Base-by-base conservation (phyloP, 2,113 vertebrate genomes). In the Charadrius vociferus region DNA sequence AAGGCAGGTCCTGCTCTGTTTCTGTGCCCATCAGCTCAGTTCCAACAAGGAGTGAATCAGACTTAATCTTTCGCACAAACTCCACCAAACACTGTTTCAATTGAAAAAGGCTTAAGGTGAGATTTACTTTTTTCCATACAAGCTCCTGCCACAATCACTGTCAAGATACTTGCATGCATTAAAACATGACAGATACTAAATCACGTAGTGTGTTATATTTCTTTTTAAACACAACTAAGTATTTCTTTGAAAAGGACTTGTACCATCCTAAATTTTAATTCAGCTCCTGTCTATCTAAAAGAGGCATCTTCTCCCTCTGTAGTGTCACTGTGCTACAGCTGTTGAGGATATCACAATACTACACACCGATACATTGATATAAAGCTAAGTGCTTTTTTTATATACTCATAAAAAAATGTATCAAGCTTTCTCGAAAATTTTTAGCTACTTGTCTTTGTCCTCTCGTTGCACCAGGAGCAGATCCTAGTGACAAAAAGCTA, bases 31-130 rank as follows among this genome's bases (percentile, higher is more conserved):
- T 83, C 81, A 83, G 52, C 52, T 88, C 82, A 81, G 26, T 20
- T 50, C 43, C 85, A 83, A 14, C 67, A 81, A 86, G n/a, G 26
- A 26, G 14, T 77, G 53, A 90, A 92, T 70, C 50, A 74, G 72
- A 83, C 45, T 77, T 90, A 70, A 95, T 84, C 86, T 94, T 90
- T 39, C 6, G 3, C 59, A 78, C 37, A 63, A 96, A 53, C 32
- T 45, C 71, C 41, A 49, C 62, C 58, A 86, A 84, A 80, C 22
- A 41, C 34, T 41, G 79, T 88, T 96, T 86, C 86, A 90, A 84
- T 63, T 66, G 88, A 83, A 90, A 96, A 86, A 83, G 88, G 82
- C 72, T 94, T 93, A 96, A 78, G 67, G 75, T 78, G 63, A 96
- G 80, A 92, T 86, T 86, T 88, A 47, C 20, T 55, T 92, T 88